Evolutionary conservation across 2,113 vertebrate genomes (phyloP).

Genomic region (Callaeas wilsoni): DNA sequence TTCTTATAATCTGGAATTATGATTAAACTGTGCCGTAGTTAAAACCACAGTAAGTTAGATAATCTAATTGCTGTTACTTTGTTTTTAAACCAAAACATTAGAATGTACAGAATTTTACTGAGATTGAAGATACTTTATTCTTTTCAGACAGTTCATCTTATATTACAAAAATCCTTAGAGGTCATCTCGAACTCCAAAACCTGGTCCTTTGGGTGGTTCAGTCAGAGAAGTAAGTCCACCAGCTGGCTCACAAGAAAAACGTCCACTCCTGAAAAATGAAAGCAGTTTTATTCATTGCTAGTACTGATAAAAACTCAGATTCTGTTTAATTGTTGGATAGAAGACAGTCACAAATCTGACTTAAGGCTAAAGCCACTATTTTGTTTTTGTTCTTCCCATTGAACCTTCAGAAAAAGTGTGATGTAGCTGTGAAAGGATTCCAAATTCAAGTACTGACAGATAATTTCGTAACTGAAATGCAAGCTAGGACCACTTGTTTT

Average conservation of each 20-base stretch:
- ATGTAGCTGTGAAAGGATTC: neutral
- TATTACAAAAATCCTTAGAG: slow-evolving; percentile 75
- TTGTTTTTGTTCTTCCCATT: neutral
- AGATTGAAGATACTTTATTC: slow-evolving; percentile 40
- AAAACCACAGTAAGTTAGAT: neutral
- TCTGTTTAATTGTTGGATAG: neutral
- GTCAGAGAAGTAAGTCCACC: slow-evolving; percentile 91
- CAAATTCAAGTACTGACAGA: neutral
- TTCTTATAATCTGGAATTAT: neutral
- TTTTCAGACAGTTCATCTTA: slow-evolving; percentile 34
- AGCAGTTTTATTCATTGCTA: neutral
- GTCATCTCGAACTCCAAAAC: slow-evolving; percentile 89
- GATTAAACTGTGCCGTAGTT: neutral
- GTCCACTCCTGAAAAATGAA: slow-evolving; percentile 78
- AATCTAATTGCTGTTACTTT: neutral
- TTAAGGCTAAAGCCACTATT: neutral
- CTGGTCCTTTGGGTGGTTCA: slow-evolving; percentile 90
- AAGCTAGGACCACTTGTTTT: neutral
- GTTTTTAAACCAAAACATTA: neutral
- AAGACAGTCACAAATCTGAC: neutral
- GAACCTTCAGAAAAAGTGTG: neutral
- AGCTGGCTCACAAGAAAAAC: slow-evolving; percentile 96
- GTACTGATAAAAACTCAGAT: neutral
- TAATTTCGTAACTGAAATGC: neutral
- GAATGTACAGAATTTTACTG: neutral